Evolutionary conservation across 2,113 vertebrate species (phyloP).

Genomic region (Myanophis thanlyinensis): DNA sequence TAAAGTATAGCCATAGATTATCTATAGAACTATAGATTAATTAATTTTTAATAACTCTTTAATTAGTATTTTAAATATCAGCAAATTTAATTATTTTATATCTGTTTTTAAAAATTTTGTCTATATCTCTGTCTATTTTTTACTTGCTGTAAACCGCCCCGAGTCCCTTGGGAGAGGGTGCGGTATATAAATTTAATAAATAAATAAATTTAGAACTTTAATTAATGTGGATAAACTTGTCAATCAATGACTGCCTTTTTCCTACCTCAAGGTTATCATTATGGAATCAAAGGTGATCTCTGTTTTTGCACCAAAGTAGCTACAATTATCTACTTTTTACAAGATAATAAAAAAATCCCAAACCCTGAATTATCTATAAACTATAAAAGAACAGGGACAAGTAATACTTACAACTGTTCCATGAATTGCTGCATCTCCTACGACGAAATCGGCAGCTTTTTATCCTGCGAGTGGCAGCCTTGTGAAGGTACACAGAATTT

Average conservation of each 20-base stretch:
- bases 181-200: too few relatives aligned
- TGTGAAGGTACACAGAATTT: constrained; percentile 95
- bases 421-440: constrained; percentile 78
- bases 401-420: constrained; percentile 68
- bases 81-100: too few relatives aligned
- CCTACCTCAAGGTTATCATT: neutral
- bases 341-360: neutral
- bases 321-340: neutral
- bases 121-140: too few relatives aligned
- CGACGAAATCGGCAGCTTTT: constrained; percentile 94
- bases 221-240: neutral
- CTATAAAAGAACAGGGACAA: accelerated
- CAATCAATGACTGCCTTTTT: neutral
- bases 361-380: neutral
- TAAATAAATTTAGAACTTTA: neutral
- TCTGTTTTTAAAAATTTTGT: too few relatives aligned
- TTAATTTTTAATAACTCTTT: too few relatives aligned
- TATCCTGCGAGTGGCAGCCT: constrained; percentile 90
- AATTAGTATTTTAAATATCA: too few relatives aligned
- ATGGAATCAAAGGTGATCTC: neutral
- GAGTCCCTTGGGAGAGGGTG: too few relatives aligned
- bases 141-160: too few relatives aligned
- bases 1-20: neutral
- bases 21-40: too few relatives aligned
- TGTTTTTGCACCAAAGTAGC: neutral